phyloP scores from a whole-genome alignment of 2,888 invertebrate species.

The Linnaemya vulpina region DNA sequence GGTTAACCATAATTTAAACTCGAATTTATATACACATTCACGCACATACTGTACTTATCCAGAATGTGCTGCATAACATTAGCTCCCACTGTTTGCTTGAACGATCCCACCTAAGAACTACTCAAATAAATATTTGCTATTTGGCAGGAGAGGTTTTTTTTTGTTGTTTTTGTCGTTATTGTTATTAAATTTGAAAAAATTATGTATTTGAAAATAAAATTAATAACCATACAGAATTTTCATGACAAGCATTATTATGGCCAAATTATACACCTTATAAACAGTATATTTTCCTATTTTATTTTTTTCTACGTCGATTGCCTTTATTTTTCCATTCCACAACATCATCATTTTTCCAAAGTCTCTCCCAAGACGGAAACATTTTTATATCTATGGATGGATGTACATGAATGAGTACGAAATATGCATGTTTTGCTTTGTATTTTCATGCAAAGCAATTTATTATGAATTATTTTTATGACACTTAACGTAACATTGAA shows the following conservation, averaged over 20 bases:
- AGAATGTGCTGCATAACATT: background rate
- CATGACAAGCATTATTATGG: conserved; percentile 83
- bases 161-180: background rate
- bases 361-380: conserved; percentile 1
- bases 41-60: too few species aligned
- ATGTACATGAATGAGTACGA: background rate
- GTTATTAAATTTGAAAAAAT: conserved; percentile 63
- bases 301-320: conserved; percentile 42
- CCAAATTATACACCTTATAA: conserved; percentile 82
- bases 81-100: background rate
- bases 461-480: conserved; percentile 83
- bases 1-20: too few species aligned
- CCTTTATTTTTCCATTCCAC: conserved; percentile 33
- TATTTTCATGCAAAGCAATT: conserved; percentile 80
- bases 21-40: too few species aligned
- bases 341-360: conserved; percentile 19
- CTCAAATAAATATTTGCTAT: background rate
- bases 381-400: conserved; percentile 13
- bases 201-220: conserved; percentile 76
- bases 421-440: background rate
- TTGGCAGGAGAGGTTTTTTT: background rate
- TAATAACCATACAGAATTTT: conserved; percentile 79
- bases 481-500: conserved; percentile 80
- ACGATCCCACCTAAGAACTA: conserved; percentile 6
- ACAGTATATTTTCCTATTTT: conserved; percentile 69